Conservation (phyloP, 2,113 vertebrate species). For the Urocynchramus pylzowi region DNA sequence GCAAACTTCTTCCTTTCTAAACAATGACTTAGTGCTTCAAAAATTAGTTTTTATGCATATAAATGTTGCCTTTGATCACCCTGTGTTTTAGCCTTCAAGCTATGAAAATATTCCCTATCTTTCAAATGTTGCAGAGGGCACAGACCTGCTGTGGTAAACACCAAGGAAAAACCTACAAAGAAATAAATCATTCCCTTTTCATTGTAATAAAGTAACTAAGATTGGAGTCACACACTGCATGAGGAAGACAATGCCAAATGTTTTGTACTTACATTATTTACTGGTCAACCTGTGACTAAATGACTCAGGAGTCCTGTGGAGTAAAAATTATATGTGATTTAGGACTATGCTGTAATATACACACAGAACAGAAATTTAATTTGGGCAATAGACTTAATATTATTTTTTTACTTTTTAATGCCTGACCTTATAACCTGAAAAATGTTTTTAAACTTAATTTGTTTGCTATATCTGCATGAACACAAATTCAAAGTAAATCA, state of each 20-base stretch:
- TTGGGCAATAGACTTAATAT: neutral
- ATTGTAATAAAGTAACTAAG: neutral
- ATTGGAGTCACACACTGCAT: neutral
- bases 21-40: slow-evolving; percentile 5
- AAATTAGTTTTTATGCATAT: neutral
- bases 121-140: neutral
- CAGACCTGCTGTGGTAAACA: neutral
- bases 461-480: neutral
- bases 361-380: neutral
- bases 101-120: neutral
- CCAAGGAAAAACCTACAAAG: neutral
- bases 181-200: neutral
- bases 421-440: neutral
- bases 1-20: slow-evolving; percentile 17
- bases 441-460: neutral
- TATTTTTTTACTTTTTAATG: neutral
- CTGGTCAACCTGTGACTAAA: neutral
- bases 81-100: slow-evolving; percentile 8
- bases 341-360: neutral
- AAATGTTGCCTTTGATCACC: neutral
- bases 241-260: neutral
- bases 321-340: neutral
- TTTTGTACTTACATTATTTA: neutral
- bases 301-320: neutral
- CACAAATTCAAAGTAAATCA: neutral